These are phyloP conservation scores for Perdita meconis DNA, from an alignment of 2,888 invertebrate species.

Conservation along the genomic window DNA sequence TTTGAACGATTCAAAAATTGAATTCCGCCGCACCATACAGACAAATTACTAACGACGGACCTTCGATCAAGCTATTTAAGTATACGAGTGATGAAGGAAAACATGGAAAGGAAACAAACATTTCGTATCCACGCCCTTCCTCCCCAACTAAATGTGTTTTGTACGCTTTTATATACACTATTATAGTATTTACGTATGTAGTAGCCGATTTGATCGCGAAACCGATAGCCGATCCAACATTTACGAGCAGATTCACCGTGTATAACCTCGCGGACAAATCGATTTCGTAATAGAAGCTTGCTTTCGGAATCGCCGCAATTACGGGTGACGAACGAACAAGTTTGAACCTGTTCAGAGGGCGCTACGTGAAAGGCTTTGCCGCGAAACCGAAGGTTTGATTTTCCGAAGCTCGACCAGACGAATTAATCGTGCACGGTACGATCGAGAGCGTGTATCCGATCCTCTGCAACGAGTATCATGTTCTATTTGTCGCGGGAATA, in stretches of 20 bases:
- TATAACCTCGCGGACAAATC: slow-evolving; percentile 29
- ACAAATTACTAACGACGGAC: slow-evolving; percentile 27
- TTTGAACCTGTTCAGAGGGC: background rate
- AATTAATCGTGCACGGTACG: slow-evolving; percentile 2
- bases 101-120: slow-evolving; percentile 14
- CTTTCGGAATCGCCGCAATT: background rate
- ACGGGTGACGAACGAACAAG: background rate
- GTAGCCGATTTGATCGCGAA: slow-evolving; percentile 40
- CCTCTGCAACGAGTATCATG: slow-evolving; percentile 10
- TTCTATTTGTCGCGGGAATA: slow-evolving; percentile 9
- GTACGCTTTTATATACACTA: slow-evolving; percentile 62
- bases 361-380: background rate
- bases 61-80: slow-evolving; percentile 39
- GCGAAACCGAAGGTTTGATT: background rate
- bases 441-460: slow-evolving; percentile 9
- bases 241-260: slow-evolving; percentile 28
- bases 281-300: background rate
- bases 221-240: slow-evolving; percentile 43
- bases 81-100: slow-evolving; percentile 37
- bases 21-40: slow-evolving; percentile 33
- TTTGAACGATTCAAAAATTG: slow-evolving; percentile 1
- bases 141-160: slow-evolving; percentile 48
- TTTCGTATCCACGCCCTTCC: slow-evolving; percentile 30
- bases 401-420: background rate
- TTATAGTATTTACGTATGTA: slow-evolving; percentile 46